Base-by-base conservation (phyloP, 92 coral and sea anemone species). In the Muricea muricata region DNA sequence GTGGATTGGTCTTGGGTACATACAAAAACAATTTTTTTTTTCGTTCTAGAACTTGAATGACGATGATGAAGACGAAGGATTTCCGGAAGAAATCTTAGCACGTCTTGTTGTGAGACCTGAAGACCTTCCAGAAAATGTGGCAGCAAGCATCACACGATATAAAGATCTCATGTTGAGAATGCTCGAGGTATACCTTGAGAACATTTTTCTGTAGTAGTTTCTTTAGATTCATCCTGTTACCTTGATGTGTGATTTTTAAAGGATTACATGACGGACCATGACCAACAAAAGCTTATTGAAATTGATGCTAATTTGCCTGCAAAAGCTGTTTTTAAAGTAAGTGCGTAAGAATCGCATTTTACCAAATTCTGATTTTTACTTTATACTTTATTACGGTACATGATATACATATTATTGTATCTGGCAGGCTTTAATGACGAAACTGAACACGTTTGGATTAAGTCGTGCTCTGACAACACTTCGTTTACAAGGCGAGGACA, bases 181-280 rank as follows among this genome's bases (percentile, higher is more conserved):
- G 46, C 83, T 95, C 20, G 98, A 95, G 94, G 98, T 95, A 91
- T 46, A 15, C 23, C 0, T 71, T 4, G 7, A 37, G 17, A 54
- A 17, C 25, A 6, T 54, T 6, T 8, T 54, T 17, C 24, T 23
- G 14, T 6, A 54, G 61, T 54, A 15, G 61, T 54, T 8, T 20
- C 15, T n/a, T n/a, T n/a, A n/a, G 30, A 77, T 23, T 39, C 45
- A 39, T 39, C 45, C 5, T 39, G 12, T 48, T 2, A 8, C 12
- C 56, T 17, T 48, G 56, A 1, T 48, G 12, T 48, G 13, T n/a
- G 1, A 50, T 80, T 29, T 57, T n/a, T 67, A 4, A 68, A 94
- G 98, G 98, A 95, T 65, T 95, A 91, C 75, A 95, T 95, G 93
- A 93, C 95, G 6, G 98, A 95, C 55, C 93, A 93, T 82, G 98